Base-by-base conservation (phyloP, 2,797 vertebrate genomes). In the Pseudomugil tenellus region DNA sequence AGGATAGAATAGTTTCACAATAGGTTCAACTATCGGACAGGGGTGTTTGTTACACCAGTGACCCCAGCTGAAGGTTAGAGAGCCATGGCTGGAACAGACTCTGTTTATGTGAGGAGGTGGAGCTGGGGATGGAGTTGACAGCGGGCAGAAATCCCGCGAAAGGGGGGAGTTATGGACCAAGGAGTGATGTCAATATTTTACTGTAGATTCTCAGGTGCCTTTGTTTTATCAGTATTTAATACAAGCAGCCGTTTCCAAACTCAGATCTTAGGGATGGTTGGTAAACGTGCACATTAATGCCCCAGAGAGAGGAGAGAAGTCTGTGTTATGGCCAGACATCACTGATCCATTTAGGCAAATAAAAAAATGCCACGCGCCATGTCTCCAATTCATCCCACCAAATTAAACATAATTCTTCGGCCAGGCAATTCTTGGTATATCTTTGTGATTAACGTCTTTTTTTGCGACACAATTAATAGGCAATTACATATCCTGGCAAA, bases 281-380 rank as follows among this genome's bases (percentile, higher is more conserved):
- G 94, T 94, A 93, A 93, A 95, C 95, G 96, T 97, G 95, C 96
- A 97, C 96, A 96, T 96, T 96, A 98, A 97, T 96, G 95, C 95
- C 95, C 93, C 93, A 95, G 95, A 68, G 82, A 79, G 56, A 76
- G 64, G 74, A 68, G 74, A 84, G 92, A 94, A 94, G 93, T 89
- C 93, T 92, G 93, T 94, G 94, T 94, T 95, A 95, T 91, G 63
- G 94, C 94, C 91, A 90, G 92, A 95, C 95, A 93, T 91, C 93
- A 88, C 94, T 96, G 96, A 97, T 96, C 97, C 95, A 97, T 95
- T 97, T 97, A 96, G 94, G 82, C 76, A 86, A 84, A 89, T 67
- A 80, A 83, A 76, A 72, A 84, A 83, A 73, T 59, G 83, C 53
- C 37, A 72, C 67, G 74, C 70, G 76, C 93, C 72, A 77, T 74